Base-by-base conservation (phyloP, 2,888 invertebrate genomes). In the Leptura quadrifasciata region DNA sequence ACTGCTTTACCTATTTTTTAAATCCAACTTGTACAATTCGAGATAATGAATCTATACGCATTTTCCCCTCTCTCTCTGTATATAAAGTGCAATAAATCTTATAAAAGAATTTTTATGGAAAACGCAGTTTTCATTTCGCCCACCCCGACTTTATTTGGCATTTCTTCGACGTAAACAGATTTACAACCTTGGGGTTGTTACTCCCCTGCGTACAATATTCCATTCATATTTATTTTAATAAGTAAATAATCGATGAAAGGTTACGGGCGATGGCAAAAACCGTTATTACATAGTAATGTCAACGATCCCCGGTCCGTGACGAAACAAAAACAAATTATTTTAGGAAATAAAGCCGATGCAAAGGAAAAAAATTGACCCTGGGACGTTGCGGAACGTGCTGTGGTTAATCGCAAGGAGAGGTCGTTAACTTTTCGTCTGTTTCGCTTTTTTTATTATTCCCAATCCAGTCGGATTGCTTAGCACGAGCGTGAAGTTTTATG, bases 381-480 rank as follows among this genome's bases (percentile, higher is more conserved):
- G 21, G 21, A n/a, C 47, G 47, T 47, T 15, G 17, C 47, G 47
- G 47, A 10, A 57, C 57, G 21, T 9, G 17, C 54, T 54, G n/a
- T 8, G 8, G 57, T 57, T 72, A 35, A 17, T 54, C 31, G 31
- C 54, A 55, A 21, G 3, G 20, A 20, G 52, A 72, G 72, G 63
- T 72, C 72, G 63, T 72, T 63, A 63, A 72, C 55, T 21, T 67
- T n/a, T 63, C 31, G 60, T 17, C 10, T 61, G n/a, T 70, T 61
- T 47, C 24, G 47, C 57, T 21, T 39, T 57, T 69, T 70, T 60
- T 24, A 52, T 21, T 27, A 12, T 70, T 15, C 39, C 27, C 55
- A 20, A 18, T 69, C 4, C 57, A 18, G 18, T 12, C 8, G 35
- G 35, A 58, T 18, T 31, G 24, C 9, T 27, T 39, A 55, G 8